phyloP scores from a whole-genome alignment of 1,140 invertebrate species.

The Vanessa atalanta region DNA sequence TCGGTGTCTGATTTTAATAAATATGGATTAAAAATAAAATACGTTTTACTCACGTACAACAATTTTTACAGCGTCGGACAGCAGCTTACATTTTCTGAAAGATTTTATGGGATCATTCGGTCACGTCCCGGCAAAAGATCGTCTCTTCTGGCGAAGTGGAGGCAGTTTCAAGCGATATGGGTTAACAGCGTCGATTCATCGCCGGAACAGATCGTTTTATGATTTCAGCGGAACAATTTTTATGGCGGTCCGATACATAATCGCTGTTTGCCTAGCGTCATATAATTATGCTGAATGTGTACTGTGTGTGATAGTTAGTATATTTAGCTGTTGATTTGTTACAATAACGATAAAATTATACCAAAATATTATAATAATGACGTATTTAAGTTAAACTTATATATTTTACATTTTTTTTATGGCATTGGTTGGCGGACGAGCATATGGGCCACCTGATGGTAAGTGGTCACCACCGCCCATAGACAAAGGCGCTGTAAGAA shows the following conservation, averaged over 20 bases:
- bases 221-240: conserved; percentile 57
- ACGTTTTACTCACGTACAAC: neutral
- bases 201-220: conserved; percentile 62
- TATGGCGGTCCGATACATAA: conserved; percentile 50
- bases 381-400: no score
- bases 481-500: no score
- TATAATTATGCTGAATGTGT: neutral
- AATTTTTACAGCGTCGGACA: conserved; percentile 27
- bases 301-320: neutral
- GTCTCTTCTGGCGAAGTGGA: conserved; percentile 49
- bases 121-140: conserved; percentile 60
- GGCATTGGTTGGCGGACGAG: no score
- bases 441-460: no score
- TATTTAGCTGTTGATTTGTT: neutral
- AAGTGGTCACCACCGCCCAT: no score
- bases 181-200: conserved; percentile 63
- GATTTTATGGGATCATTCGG: conserved; percentile 60
- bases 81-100: conserved; percentile 13
- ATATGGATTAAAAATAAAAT: neutral
- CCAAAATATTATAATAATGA: no score
- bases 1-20: neutral
- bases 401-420: no score
- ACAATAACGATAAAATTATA: no score
- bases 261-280: conserved; percentile 26
- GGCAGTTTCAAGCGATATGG: conserved; percentile 60